Conservation (phyloP, 2,113 vertebrate species). For the Saguinus imperator region DNA sequence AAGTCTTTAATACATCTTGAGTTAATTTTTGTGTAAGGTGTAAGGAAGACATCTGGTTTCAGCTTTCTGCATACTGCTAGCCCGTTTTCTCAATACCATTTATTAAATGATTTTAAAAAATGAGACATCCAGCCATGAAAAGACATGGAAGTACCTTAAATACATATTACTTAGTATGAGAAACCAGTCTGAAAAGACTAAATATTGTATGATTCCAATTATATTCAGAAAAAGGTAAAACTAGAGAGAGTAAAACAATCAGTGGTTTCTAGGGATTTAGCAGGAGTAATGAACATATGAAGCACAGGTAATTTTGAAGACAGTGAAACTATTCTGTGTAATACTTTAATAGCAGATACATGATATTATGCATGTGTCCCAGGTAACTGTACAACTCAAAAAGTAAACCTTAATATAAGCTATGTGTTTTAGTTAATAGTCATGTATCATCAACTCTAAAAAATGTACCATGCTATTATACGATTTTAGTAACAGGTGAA, state of each 20-base stretch:
- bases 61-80: no score
- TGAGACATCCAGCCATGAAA: neutral
- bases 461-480: neutral
- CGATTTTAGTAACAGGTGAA: neutral
- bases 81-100: neutral
- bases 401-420: neutral
- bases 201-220: neutral
- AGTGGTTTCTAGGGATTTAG: neutral
- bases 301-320: neutral
- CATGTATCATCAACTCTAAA: neutral
- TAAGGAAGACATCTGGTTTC: no score
- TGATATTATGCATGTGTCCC: neutral
- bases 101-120: neutral
- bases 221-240: neutral
- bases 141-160: neutral
- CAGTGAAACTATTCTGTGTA: neutral
- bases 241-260: neutral
- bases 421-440: neutral
- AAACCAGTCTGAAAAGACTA: neutral
- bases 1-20: no score
- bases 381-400: neutral
- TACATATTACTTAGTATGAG: neutral
- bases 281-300: neutral
- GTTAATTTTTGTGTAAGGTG: no score
- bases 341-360: neutral